Percentiles rank a stretch among this genome's conserved stretches.
These are phyloP conservation scores for Andrena praecox DNA, from an alignment of 2,888 invertebrate species.

Conservation along the genomic window DNA sequence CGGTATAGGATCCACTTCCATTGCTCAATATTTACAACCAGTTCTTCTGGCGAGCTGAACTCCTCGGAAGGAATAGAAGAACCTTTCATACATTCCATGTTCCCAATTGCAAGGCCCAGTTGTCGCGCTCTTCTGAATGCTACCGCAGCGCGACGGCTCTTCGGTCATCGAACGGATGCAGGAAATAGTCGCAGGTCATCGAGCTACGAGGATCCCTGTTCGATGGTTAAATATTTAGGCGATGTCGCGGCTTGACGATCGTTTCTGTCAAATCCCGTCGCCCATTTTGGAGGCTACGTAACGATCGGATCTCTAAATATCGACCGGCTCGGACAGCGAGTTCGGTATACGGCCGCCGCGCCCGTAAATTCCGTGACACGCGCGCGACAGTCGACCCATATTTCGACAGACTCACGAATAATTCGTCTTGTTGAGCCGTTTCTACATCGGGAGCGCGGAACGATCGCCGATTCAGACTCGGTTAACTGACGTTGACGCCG, in stretches of 20 bases:
- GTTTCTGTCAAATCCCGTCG: conserved; percentile 49
- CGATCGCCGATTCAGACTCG: conserved; percentile 27
- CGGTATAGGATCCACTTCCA: too few species aligned
- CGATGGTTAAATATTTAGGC: conserved; percentile 64
- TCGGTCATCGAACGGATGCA: conserved; percentile 2
- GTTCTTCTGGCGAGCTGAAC: too few species aligned
- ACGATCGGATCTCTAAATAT: conserved; percentile 65
- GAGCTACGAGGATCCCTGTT: conserved; percentile 18
- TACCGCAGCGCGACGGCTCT: background rate
- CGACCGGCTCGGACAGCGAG: conserved; percentile 40
- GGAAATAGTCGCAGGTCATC: background rate
- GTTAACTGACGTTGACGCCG: conserved; percentile 59
- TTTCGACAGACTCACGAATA: conserved; percentile 70
- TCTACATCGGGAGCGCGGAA: conserved; percentile 54
- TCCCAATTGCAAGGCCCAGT: background rate
- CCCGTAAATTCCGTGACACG: conserved; percentile 30
- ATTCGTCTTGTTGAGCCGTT: conserved; percentile 61
- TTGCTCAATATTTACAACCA: too few species aligned
- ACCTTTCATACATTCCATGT: background rate
- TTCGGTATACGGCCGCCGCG: conserved; percentile 24
- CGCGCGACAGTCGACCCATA: conserved; percentile 63
- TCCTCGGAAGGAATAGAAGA: background rate
- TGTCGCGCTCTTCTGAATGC: background rate
- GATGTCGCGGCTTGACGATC: conserved; percentile 53
- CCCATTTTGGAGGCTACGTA: conserved; percentile 44